Conservation (phyloP, 2,113 vertebrate genomes). For the Excalfactoria chinensis region DNA sequence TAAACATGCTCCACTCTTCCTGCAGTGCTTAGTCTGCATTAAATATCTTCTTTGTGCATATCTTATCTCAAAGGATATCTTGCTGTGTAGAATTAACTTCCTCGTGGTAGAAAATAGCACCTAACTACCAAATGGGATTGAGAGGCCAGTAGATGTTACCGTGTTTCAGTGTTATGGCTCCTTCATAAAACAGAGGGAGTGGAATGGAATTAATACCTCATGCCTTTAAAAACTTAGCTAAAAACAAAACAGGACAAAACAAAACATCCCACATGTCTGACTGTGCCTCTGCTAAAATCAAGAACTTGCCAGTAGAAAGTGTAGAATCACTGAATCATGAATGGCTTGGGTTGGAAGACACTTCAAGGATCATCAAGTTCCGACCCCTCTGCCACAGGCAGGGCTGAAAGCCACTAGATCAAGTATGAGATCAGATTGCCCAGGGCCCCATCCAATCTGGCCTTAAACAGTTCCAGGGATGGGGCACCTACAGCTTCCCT, state of each 20-base stretch:
- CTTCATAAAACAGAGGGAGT: background rate
- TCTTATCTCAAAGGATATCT: background rate
- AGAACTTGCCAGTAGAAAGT: constrained; percentile 28
- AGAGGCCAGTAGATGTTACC: background rate
- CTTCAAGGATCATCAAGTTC: too few species aligned
- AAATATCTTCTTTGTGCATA: background rate
- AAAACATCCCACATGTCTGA: constrained; percentile 2
- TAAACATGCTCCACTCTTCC: background rate
- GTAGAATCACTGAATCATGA: too few species aligned
- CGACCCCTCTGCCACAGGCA: too few species aligned
- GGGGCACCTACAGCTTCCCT: too few species aligned
- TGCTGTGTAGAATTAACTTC: background rate
- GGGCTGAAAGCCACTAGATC: too few species aligned
- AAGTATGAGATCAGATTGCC: too few species aligned
- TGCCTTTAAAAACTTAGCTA: background rate
- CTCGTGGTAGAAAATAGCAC: background rate
- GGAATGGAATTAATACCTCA: background rate
- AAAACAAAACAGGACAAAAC: background rate
- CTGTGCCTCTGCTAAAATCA: constrained; percentile 13
- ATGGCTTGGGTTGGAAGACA: too few species aligned
- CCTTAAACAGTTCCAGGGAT: too few species aligned
- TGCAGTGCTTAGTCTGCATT: background rate
- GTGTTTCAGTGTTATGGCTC: background rate
- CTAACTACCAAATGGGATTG: background rate
- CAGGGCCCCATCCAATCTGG: too few species aligned